Conservation (phyloP, 2,113 vertebrate genomes). For the Austrofundulus limnaeus region DNA sequence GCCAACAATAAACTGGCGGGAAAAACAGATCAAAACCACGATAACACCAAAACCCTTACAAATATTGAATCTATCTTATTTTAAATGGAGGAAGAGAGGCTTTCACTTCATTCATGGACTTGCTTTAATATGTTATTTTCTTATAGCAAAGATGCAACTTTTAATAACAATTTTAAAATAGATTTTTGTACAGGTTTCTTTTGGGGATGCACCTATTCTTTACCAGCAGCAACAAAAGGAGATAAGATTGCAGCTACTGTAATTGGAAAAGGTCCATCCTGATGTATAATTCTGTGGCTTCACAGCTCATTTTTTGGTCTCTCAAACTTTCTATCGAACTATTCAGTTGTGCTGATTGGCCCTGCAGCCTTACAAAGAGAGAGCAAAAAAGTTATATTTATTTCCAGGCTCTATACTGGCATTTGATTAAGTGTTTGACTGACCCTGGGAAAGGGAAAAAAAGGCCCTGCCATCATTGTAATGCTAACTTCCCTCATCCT, state of each 20-base stretch:
- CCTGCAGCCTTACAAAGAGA: slow-evolving; percentile 5
- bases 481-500: slow-evolving; percentile 23
- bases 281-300: slow-evolving; percentile 24
- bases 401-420: slow-evolving; percentile 34
- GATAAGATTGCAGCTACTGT: too few relatives aligned
- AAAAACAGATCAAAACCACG: neutral
- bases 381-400: slow-evolving; percentile 41
- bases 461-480: slow-evolving; percentile 27
- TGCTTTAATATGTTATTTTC: too few relatives aligned
- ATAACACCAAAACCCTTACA: neutral
- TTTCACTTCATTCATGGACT: too few relatives aligned
- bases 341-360: slow-evolving; percentile 51
- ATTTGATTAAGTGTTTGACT: slow-evolving; percentile 41
- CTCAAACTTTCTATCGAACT: slow-evolving; percentile 49
- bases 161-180: too few relatives aligned
- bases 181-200: neutral
- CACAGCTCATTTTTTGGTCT: slow-evolving; percentile 48
- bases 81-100: too few relatives aligned
- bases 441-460: slow-evolving; percentile 4
- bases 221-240: neutral
- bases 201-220: neutral
- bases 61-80: too few relatives aligned
- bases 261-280: slow-evolving; percentile 8
- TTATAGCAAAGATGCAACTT: too few relatives aligned
- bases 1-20: too few relatives aligned